A percentile compares a stretch with the other conserved stretches of the same genome.
phyloP scores from a whole-genome alignment of 1,140 invertebrate genomes.

The Drosophila repletoides region DNA sequence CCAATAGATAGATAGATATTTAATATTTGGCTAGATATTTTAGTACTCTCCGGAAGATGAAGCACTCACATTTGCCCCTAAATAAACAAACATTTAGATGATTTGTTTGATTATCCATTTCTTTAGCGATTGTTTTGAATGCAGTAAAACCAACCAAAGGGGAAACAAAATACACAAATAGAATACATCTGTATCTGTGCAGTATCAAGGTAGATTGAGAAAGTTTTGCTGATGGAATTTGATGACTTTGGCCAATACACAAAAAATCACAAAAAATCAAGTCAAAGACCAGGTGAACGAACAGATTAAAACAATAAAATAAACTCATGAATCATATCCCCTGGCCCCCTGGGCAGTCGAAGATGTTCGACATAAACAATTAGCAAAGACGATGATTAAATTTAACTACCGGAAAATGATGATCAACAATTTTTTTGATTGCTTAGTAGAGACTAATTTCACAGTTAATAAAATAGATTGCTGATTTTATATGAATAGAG shows the following conservation, averaged over 20 bases:
- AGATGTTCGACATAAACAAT: constrained; percentile 46
- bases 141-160: constrained; percentile 29
- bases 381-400: constrained; percentile 36
- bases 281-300: constrained; percentile 30
- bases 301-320: constrained; percentile 13
- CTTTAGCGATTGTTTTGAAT: constrained; percentile 60
- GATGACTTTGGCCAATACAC: constrained; percentile 18
- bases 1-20: background rate
- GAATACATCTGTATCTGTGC: constrained; percentile 22
- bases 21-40: background rate
- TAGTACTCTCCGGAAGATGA: constrained; percentile 11
- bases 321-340: constrained; percentile 43
- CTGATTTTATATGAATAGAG: too few relatives aligned
- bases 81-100: constrained; percentile 32
- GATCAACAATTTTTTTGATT: too few relatives aligned
- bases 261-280: constrained; percentile 37
- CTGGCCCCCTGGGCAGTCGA: background rate
- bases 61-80: background rate
- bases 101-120: constrained; percentile 69
- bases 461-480: too few relatives aligned
- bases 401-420: background rate
- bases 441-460: background rate
- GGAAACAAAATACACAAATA: constrained; percentile 29
- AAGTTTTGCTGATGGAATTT: constrained; percentile 13
- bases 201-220: constrained; percentile 20